Evolutionary conservation across 2,888 invertebrate species (phyloP).

Genomic region (Spilarctia lutea): DNA sequence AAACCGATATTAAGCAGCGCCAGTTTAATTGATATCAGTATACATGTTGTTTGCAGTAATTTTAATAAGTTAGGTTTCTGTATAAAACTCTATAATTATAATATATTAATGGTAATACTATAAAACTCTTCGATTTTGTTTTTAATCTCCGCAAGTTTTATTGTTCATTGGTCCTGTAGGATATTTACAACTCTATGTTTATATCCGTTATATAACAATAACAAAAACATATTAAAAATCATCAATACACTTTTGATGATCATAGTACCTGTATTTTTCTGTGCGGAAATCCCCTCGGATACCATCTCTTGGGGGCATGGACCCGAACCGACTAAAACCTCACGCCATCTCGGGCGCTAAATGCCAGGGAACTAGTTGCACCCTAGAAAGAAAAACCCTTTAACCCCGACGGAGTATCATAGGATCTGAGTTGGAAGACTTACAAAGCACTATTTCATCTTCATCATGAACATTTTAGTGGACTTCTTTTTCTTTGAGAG

Average conservation of each 20-base stretch:
- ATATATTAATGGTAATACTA: background rate
- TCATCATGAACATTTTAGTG: background rate
- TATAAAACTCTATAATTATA: background rate
- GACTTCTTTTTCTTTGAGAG: background rate
- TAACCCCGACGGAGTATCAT: no score
- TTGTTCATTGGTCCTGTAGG: background rate
- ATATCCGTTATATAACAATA: background rate
- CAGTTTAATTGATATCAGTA: background rate
- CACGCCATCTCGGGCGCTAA: no score
- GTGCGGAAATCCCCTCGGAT: no score
- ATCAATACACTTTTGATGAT: background rate
- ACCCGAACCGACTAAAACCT: no score
- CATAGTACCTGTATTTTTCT: background rate
- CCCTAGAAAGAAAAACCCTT: no score
- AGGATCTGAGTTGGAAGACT: background rate
- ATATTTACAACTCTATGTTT: background rate
- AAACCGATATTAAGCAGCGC: constrained; percentile 10
- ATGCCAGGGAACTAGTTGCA: no score
- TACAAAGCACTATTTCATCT: background rate
- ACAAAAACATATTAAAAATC: background rate
- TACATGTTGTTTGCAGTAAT: background rate
- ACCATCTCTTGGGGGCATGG: no score
- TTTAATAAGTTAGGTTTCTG: constrained; percentile 4
- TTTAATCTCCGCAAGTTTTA: background rate
- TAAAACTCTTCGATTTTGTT: background rate